Evolutionary conservation across 1,140 invertebrate genomes (phyloP), one percentile per base, ranked within the genome.

Genomic region (Formica exsecta): DNA sequence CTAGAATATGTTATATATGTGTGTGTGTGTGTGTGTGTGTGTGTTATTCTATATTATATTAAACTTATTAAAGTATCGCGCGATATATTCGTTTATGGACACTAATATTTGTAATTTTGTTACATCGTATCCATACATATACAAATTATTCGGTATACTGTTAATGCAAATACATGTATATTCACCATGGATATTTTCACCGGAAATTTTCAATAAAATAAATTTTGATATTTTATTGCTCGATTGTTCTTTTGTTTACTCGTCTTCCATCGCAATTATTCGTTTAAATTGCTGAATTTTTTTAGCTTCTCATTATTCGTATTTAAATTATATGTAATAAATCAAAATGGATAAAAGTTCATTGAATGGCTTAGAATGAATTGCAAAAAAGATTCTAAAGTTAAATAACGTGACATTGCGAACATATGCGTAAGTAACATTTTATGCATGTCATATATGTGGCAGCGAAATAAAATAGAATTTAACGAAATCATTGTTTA

Each of bases 191-290:
- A 22, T 44, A 16, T 68, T 22, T 22, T 22, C 22, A 22, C 22
- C 22, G 22, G 22, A 68, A 68, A 25, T 48, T 25, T 22, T 68
- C 32, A 68, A 68, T 68, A 48, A 68, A 68, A 68, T 68, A 68
- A 68, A 25, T 68, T 25, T 22, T 68, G 8, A 25, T 68, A 41
- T 25, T 44, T 41, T 48, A 68, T 22, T 44, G 11, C 4, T 6
- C 4, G 3, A 16, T 29, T 32, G 11, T 29, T 64, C 61, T 64
- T 29, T 16, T 16, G n/a, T 57, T 57, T 57, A 64, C 16, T 36
- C 32, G 1, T 38, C 32, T 36, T 65, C 11, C 32, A 36, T 36
- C 16, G 32, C 32, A 65, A 65, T 32, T 65, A 32, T 36, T 64
- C 16, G 61, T 29, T 29, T 29, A 36, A 29, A 64, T 6, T 16